Evolutionary conservation across 2,797 vertebrate species (phyloP).

Genomic region (Pterois miles): DNA sequence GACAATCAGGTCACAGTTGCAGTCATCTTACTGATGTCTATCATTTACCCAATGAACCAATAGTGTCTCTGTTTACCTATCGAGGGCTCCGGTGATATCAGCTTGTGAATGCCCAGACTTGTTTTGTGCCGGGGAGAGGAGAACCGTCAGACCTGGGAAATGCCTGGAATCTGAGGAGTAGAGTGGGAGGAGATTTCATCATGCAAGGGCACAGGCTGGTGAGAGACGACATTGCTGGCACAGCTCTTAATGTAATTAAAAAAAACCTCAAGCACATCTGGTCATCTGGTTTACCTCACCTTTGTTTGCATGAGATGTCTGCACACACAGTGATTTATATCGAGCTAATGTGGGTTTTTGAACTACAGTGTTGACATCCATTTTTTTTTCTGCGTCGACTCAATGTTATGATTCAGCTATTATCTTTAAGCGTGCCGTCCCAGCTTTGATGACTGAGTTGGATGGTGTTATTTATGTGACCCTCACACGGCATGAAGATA

Average conservation of each 20-base stretch:
- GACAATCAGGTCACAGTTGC: neutral
- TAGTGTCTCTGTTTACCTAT: constrained; percentile 41
- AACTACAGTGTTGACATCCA: constrained; percentile 21
- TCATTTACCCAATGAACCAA: constrained; percentile 23
- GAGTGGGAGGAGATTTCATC: constrained; percentile 60
- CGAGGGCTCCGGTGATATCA: constrained; percentile 23
- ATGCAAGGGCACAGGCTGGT: constrained; percentile 47
- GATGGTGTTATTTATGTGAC: constrained; percentile 52
- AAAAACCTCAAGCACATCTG: constrained; percentile 59
- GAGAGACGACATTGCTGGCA: constrained; percentile 54
- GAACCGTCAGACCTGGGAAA: constrained; percentile 66
- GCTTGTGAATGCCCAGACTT: constrained; percentile 57
- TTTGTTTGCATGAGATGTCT: constrained; percentile 16
- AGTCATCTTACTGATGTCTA: constrained; percentile 18
- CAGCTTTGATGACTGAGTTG: constrained; percentile 32
- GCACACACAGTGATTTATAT: constrained; percentile 2
- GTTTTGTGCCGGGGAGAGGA: constrained; percentile 43
- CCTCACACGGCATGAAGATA: constrained; percentile 43
- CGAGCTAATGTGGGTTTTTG: neutral
- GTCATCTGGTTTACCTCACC: constrained; percentile 57
- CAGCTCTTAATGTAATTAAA: constrained; percentile 46
- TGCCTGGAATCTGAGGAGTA: constrained; percentile 72
- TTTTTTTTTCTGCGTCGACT: neutral
- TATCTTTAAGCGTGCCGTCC: constrained; percentile 7
- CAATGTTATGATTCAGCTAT: constrained; percentile 21